Evolutionary conservation across 2,113 vertebrate genomes (phyloP).

Genomic region (Embiotoca jacksoni): DNA sequence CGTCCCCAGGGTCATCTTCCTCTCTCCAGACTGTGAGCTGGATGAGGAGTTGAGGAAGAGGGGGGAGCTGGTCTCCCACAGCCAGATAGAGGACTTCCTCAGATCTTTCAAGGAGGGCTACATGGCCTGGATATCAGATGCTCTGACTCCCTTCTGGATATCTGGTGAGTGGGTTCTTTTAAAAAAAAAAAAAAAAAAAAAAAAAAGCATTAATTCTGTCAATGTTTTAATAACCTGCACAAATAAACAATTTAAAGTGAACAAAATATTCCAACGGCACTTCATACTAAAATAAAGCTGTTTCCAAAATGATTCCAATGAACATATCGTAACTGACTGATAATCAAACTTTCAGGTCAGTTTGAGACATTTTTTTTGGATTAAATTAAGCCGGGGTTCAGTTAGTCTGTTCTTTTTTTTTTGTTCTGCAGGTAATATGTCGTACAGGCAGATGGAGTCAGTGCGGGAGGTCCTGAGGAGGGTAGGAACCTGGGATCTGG

Average conservation of each 20-base stretch:
- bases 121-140: conserved; percentile 78
- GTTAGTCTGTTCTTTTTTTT: conserved; percentile 1
- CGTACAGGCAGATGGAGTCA: conserved; percentile 79
- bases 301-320: background rate
- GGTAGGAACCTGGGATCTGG: conserved; percentile 83
- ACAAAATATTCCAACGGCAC: background rate
- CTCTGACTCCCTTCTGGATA: conserved; percentile 82
- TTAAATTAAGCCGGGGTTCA: background rate
- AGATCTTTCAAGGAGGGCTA: conserved; percentile 79
- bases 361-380: background rate
- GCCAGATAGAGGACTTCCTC: conserved; percentile 77
- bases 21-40: conserved; percentile 78
- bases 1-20: conserved; percentile 80
- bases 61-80: conserved; percentile 78
- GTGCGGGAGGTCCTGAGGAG: conserved; percentile 67
- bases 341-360: background rate
- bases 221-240: background rate
- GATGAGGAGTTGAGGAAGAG: conserved; percentile 77
- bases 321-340: background rate
- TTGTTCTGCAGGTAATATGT: conserved; percentile 79
- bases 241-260: background rate
- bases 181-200: background rate
- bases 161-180: conserved; percentile 72
- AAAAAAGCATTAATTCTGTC: background rate
- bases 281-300: too few relatives aligned